Conservation (phyloP, 2,888 invertebrate genomes). For the Drosophila recens region DNA sequence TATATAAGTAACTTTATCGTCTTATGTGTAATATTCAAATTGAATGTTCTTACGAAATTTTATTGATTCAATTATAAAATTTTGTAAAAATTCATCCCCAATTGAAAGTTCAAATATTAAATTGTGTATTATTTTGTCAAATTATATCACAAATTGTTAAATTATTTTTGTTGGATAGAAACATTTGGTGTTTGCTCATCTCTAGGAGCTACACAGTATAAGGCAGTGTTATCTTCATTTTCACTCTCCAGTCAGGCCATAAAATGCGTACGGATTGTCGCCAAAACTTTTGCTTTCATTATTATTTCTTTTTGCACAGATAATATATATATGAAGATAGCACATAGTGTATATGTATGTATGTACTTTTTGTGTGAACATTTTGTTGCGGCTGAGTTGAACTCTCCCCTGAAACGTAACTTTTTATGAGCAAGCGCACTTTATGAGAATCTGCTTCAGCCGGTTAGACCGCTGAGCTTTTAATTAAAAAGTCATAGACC, state of each 20-base stretch:
- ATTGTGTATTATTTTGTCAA: too few relatives aligned
- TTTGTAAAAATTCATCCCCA: too few relatives aligned
- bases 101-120: too few relatives aligned
- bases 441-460: conserved; percentile 22
- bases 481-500: conserved; percentile 73
- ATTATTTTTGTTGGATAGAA: background rate
- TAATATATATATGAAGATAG: conserved; percentile 38
- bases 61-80: too few relatives aligned
- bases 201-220: conserved; percentile 39
- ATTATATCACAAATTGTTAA: background rate
- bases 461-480: conserved; percentile 25
- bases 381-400: conserved; percentile 33
- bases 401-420: background rate
- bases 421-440: conserved; percentile 40
- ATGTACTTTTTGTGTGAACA: conserved; percentile 23
- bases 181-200: conserved; percentile 37
- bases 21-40: too few relatives aligned
- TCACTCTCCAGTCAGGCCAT: conserved; percentile 59
- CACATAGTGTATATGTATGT: conserved; percentile 13
- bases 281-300: conserved; percentile 74
- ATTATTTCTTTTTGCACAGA: conserved; percentile 50
- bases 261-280: conserved; percentile 75
- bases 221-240: conserved; percentile 64
- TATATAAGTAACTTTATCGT: too few relatives aligned
- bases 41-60: too few relatives aligned